Percentiles rank a stretch among this genome's conserved stretches.
These are phyloP conservation scores for Eospalax fontanierii DNA, from an alignment of 2,797 vertebrate species.

Conservation along the genomic window DNA sequence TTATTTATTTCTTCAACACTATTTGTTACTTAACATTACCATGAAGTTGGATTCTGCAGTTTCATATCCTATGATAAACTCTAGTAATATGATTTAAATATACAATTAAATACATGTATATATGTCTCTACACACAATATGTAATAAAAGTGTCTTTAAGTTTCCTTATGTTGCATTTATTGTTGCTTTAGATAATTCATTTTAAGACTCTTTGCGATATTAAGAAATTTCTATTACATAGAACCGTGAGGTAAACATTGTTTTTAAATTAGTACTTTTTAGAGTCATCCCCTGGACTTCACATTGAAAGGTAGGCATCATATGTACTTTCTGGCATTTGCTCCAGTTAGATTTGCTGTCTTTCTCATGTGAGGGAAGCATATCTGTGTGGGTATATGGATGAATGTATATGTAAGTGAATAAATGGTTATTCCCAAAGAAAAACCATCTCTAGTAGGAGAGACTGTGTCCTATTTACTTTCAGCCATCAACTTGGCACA, in stretches of 20 bases:
- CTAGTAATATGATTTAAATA: neutral
- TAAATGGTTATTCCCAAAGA: neutral
- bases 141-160: neutral
- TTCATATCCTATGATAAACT: conserved; percentile 15
- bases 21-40: neutral
- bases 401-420: neutral
- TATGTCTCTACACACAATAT: neutral
- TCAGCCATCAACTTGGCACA: neutral
- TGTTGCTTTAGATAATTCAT: neutral
- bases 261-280: neutral
- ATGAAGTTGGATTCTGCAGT: neutral
- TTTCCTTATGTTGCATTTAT: neutral
- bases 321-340: neutral
- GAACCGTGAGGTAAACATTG: neutral
- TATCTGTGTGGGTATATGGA: neutral
- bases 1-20: neutral
- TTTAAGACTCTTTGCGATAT: neutral
- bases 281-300: neutral
- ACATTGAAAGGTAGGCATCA: neutral
- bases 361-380: neutral
- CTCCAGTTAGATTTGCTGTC: neutral
- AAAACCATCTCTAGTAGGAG: conserved; percentile 48
- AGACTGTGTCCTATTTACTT: no score
- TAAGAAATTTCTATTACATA: conserved; percentile 4
- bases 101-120: conserved; percentile 25